phyloP scores from a whole-genome alignment of 2,113 vertebrate species.

The rat (Rattus norvegicus) region DNA sequence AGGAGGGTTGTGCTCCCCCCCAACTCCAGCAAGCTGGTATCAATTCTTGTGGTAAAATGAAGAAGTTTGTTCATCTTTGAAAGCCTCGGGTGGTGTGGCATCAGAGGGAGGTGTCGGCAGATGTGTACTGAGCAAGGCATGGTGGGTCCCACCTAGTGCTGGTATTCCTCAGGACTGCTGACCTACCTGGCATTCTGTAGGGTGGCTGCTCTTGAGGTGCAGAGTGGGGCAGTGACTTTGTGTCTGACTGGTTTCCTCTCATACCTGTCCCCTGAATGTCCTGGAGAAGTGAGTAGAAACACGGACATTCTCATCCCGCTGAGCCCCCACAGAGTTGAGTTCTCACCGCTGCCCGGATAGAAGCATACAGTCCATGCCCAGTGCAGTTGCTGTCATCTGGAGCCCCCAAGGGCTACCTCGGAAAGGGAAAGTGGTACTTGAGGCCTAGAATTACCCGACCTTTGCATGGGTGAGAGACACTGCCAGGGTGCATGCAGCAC shows the following conservation, averaged over 20 bases:
- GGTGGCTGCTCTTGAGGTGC: not conserved
- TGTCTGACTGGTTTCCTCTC: not conserved
- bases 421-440: too few species aligned
- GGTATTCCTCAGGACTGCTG: not conserved
- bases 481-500: too few species aligned
- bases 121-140: not conserved
- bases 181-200: rapidly evolving
- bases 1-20: not conserved
- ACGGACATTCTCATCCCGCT: rapidly evolving
- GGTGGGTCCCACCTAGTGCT: not conserved
- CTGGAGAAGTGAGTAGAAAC: not conserved
- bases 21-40: not conserved
- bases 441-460: not conserved
- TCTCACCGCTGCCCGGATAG: not conserved
- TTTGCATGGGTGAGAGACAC: not conserved
- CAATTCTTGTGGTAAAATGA: not conserved
- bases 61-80: not conserved
- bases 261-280: not conserved
- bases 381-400: not conserved
- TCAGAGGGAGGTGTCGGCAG: not conserved
- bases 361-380: not conserved
- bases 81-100: not conserved
- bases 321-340: not conserved
- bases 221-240: not conserved
- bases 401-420: not conserved